These are phyloP conservation scores for Lycaena phlaeas DNA, from an alignment of 2,888 invertebrate species.

Conservation along the genomic window DNA sequence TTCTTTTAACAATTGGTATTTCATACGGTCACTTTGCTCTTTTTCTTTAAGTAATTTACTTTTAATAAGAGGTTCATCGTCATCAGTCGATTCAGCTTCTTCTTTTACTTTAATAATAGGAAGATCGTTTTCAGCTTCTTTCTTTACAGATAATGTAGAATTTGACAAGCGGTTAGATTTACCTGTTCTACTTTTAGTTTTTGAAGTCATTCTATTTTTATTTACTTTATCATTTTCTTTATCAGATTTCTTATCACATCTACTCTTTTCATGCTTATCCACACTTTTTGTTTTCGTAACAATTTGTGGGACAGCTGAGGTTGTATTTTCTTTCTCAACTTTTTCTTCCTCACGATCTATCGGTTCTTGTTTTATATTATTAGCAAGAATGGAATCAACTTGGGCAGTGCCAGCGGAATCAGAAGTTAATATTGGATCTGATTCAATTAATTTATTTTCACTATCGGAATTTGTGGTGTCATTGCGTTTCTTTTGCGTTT, in stretches of 20 bases:
- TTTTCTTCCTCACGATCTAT: conserved; percentile 42
- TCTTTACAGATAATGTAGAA: conserved; percentile 22
- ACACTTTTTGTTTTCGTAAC: conserved; percentile 20
- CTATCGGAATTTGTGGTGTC: conserved; percentile 35
- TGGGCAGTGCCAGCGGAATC: conserved; percentile 29
- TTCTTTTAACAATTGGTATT: conserved; percentile 56
- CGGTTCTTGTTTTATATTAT: conserved; percentile 45
- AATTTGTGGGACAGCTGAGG: conserved; percentile 11
- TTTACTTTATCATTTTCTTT: conserved; percentile 30
- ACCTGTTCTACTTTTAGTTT: conserved; percentile 32
- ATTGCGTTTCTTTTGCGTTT: conserved; percentile 63
- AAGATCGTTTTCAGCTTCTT: conserved; percentile 31
- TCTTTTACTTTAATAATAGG: conserved; percentile 41
- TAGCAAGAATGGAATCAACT: conserved; percentile 11
- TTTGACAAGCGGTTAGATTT: conserved; percentile 20
- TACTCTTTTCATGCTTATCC: conserved; percentile 28
- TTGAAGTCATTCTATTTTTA: conserved; percentile 30
- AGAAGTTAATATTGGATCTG: conserved; percentile 17
- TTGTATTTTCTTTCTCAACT: conserved; percentile 14
- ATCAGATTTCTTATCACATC: conserved; percentile 31
- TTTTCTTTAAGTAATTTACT: conserved; percentile 57
- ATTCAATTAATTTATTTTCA: conserved; percentile 27
- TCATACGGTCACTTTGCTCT: conserved; percentile 44
- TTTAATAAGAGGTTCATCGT: conserved; percentile 57
- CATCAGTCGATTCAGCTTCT: conserved; percentile 55